Conservation (phyloP, 2,113 vertebrate genomes). For the Picathartes gymnocephalus region DNA sequence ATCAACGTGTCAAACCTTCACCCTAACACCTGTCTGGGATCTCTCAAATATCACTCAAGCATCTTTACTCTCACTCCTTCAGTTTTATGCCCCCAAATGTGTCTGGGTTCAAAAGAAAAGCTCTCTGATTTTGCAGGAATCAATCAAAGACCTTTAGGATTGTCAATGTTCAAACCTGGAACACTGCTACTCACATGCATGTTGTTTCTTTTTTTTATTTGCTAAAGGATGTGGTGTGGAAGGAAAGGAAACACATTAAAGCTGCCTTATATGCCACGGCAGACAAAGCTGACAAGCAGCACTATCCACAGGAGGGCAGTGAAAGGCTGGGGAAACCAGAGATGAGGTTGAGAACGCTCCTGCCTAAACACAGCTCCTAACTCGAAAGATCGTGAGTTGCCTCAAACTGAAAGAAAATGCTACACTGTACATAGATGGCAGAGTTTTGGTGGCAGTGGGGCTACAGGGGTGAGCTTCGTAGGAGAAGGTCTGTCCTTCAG, state of each 20-base stretch:
- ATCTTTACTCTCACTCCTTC: background rate
- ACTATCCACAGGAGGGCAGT: conserved; percentile 2
- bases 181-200: background rate
- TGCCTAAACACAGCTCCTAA: background rate
- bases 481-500: background rate
- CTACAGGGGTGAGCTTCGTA: background rate
- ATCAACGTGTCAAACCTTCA: background rate
- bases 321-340: background rate
- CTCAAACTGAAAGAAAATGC: background rate
- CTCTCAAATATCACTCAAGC: background rate
- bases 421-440: background rate
- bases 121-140: background rate
- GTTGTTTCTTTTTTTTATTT: background rate
- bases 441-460: background rate
- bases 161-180: background rate
- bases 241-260: background rate
- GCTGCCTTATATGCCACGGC: accelerated
- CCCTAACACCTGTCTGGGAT: background rate
- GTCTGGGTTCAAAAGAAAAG: background rate
- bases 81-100: background rate
- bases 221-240: background rate
- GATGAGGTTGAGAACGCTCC: background rate
- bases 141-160: background rate
- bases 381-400: background rate
- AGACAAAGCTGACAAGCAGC: background rate